A percentile compares a stretch with the other conserved stretches of the same genome.
These are phyloP conservation scores for Pangasius larnaudii DNA, from an alignment of 2,797 vertebrate genomes.

Conservation along the genomic window DNA sequence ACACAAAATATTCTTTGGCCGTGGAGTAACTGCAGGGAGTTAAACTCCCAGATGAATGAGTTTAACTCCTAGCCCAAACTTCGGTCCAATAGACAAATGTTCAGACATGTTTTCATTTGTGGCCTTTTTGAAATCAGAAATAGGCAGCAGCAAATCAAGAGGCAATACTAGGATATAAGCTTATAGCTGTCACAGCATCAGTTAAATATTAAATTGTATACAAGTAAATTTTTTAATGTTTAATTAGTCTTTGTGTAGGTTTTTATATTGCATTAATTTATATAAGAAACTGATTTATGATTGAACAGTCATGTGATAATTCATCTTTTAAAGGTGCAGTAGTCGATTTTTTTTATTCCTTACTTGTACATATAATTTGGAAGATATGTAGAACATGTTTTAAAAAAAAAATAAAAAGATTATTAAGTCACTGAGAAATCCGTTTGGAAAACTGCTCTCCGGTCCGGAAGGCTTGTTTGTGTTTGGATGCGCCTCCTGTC, in stretches of 20 bases:
- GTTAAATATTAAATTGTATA: neutral
- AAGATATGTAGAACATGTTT: neutral
- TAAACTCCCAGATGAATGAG: neutral
- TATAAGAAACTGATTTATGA: neutral
- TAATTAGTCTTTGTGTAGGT: neutral
- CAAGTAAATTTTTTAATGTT: neutral
- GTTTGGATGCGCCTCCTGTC: no score
- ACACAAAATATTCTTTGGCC: constrained; percentile 8
- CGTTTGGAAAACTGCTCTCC: no score
- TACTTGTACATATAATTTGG: neutral
- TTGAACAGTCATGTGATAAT: neutral
- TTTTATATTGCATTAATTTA: neutral
- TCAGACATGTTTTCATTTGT: neutral
- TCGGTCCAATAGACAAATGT: neutral
- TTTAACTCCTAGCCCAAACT: neutral
- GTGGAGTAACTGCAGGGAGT: constrained; percentile 11
- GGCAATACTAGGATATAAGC: neutral
- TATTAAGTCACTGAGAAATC: no score
- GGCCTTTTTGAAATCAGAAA: neutral
- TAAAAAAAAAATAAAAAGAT: no score
- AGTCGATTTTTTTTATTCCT: neutral
- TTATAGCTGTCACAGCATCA: neutral
- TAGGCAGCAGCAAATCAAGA: neutral
- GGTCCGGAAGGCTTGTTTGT: no score
- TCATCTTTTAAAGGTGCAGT: neutral